Evolutionary conservation across 2,888 invertebrate genomes (phyloP), one percentile per base, ranked within the genome.

Genomic region (Drosophila borborema): DNA sequence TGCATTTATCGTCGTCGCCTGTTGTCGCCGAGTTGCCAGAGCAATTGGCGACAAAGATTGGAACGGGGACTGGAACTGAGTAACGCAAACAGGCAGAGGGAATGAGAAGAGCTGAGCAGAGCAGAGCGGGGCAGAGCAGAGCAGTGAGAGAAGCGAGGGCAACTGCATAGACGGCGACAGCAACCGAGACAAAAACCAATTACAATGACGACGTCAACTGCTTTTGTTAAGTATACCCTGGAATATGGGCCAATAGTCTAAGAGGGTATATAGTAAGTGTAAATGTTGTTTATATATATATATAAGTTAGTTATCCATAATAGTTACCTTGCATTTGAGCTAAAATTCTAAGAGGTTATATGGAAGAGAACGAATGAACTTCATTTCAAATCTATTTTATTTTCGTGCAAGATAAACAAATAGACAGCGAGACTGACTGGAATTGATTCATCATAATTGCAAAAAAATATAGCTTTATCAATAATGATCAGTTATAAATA

Each of bases 1-100:
- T 77, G 70, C 76, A 79, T 77, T 79, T 84, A 80, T 81, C 77
- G 65, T 73, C 31, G 73, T 73, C 41, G 73, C 55, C 65, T 54
- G 43, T 68, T 72, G 81, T 64, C 70, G 81, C 62, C 70, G 63
- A 65, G 64, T 53, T 72, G 70, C 59, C 69, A 59, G 54, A 36
- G 73, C 67, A 59, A 64, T 66, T 58, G 66, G 65, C 70, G 68
- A 78, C 81, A 73, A 76, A 68, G 68, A 56, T 58, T 61, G 58
- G 31, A 28, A 41, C 48, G 28, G 49, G 16, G 23, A 59, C 48
- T 59, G 48, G 16, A 43, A 56, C 51, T 36, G 51, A 51, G 51
- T 36, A 18, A 7, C 7, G 36, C 43, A 20, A 58, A 8, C 20
- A 12, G 18, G 1, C 18, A 12, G 12, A 4, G 23, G 12, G 31